Evolutionary conservation across 2,888 invertebrate genomes (phyloP), one percentile per base, ranked within the genome.

Genomic region (Philhelius pedissequus): DNA sequence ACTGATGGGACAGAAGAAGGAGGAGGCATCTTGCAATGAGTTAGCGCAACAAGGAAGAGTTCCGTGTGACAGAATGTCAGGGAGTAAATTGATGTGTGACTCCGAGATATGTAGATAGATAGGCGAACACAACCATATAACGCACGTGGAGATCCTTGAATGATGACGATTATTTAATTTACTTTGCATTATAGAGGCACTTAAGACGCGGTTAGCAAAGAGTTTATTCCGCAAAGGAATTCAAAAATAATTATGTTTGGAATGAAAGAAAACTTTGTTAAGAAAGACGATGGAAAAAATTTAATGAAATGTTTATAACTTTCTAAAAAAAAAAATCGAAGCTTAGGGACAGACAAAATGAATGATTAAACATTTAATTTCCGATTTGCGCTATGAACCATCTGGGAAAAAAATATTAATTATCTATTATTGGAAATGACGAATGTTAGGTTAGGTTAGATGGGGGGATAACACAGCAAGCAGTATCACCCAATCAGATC

Each of bases 21-120:
- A 22, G 52, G 45, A 60, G 45, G 48, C 35, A n/a, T 60, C 38
- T 27, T 38, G 3, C 43, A 30, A 54, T 52, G 30, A 62, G 30
- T n/a, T 45, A 30, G 62, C 11, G 60, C 50, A 62, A 71, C 71
- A 56, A 66, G 76, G 81, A 82, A 77, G 71, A 45, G 38, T 62
- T 82, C 25, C 64, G 22, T 27, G 25, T 52, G 60, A 82, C 62
- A 68, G 62, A 78, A 69, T 78, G 82, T 74, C 82, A 73, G 30
- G 27, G 56, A 32, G 32, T 75, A 80, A 75, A 69, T 35, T 80
- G 75, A 70, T 70, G 75, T 56, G 56, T 22, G 64, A 66, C 64
- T 48, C 20, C 13, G 15, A 18, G 58, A 20, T 9, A n/a, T n/a
- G n/a, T n/a, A 38, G 13, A 3, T 3, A 32, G 40, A 43, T 13